Percentiles rank a stretch among this genome's conserved stretches.
These are phyloP conservation scores for Agrypnus murinus DNA, from an alignment of 2,888 invertebrate species.

Conservation along the genomic window DNA sequence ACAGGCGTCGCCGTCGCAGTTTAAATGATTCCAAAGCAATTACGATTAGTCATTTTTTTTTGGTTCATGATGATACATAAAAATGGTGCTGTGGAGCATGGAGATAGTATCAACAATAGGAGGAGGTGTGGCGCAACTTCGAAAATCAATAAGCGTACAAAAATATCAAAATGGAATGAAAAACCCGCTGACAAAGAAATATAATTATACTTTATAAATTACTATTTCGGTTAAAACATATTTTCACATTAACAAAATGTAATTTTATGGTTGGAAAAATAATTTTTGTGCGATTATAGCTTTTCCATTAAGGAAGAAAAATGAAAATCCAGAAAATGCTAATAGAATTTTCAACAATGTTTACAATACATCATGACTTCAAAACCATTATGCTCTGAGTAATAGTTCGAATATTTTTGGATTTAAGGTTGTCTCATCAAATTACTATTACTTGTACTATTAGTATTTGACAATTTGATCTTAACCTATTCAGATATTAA, in stretches of 20 bases:
- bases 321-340: background rate
- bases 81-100: constrained; percentile 20
- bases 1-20: constrained; percentile 25
- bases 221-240: constrained; percentile 32
- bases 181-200: constrained; percentile 52
- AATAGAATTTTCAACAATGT: too few relatives aligned
- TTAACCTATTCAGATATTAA: too few relatives aligned
- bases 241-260: constrained; percentile 25
- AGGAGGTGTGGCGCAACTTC: constrained; percentile 14
- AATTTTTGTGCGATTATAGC: constrained; percentile 34
- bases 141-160: constrained; percentile 46
- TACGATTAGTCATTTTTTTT: constrained; percentile 29
- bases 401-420: too few relatives aligned
- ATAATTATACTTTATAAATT: constrained; percentile 3
- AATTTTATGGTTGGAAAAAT: background rate
- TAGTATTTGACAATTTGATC: too few relatives aligned
- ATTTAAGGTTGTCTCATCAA: too few relatives aligned
- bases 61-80: constrained; percentile 22
- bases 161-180: constrained; percentile 54
- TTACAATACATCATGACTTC: too few relatives aligned
- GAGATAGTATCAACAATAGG: constrained; percentile 28
- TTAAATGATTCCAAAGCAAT: constrained; percentile 33
- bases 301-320: constrained; percentile 3
- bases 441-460: too few relatives aligned
- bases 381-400: too few relatives aligned